phyloP scores from a whole-genome alignment of 2,113 vertebrate species.

The Labeo rohita region DNA sequence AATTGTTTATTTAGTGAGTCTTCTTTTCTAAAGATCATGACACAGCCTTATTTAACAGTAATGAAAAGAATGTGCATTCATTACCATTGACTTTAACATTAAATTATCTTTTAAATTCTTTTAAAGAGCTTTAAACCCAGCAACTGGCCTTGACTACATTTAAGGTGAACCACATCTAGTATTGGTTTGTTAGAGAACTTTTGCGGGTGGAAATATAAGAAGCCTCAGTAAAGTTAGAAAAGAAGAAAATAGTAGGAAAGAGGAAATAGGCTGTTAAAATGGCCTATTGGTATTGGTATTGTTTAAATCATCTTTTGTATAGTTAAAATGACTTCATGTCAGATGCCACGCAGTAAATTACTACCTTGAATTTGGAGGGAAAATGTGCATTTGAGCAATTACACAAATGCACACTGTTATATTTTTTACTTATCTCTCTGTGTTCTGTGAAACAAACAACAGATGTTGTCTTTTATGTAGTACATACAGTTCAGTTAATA shows the following conservation, averaged over 20 bases:
- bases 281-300: background rate
- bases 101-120: background rate
- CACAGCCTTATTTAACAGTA: background rate
- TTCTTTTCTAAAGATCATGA: background rate
- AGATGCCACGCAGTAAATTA: background rate
- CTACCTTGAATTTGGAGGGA: background rate
- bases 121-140: background rate
- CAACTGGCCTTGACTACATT: background rate
- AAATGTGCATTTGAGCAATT: background rate
- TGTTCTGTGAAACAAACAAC: background rate
- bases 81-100: background rate
- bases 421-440: background rate
- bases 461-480: background rate
- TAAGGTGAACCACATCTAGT: background rate
- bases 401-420: background rate
- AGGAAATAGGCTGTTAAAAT: background rate
- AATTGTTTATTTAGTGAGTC: constrained; percentile 7
- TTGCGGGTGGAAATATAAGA: background rate
- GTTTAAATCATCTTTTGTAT: background rate
- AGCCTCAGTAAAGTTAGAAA: background rate
- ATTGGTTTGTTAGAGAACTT: background rate
- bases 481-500: background rate
- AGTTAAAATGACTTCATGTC: background rate
- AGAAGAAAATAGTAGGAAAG: background rate
- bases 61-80: background rate